These are phyloP conservation scores for Drosophila parabipectinata DNA, from an alignment of 1,140 invertebrate species.

Conservation along the genomic window DNA sequence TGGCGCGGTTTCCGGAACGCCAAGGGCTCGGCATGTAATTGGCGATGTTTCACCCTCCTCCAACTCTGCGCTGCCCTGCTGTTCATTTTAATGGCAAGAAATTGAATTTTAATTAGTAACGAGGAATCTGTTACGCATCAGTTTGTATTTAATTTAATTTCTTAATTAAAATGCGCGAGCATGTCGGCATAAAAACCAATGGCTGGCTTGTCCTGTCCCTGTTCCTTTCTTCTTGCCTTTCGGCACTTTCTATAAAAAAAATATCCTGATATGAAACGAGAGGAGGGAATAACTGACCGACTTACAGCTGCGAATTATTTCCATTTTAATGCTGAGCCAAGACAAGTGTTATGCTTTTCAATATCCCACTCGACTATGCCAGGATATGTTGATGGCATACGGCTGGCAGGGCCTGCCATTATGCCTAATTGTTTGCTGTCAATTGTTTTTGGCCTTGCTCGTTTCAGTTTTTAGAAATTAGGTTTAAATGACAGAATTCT, in stretches of 20 bases:
- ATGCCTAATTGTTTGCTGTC: constrained; percentile 23
- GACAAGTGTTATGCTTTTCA: constrained; percentile 49
- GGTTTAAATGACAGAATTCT: constrained; percentile 8
- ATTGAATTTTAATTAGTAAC: constrained; percentile 83
- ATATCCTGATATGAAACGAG: constrained; percentile 2
- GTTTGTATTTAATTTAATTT: constrained; percentile 83
- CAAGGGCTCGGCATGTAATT: constrained; percentile 71
- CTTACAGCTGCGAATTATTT: constrained; percentile 36
- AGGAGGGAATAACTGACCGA: not conserved
- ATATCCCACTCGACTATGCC: constrained; percentile 17
- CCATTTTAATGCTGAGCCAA: constrained; percentile 42
- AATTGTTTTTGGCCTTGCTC: constrained; percentile 11
- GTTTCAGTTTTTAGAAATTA: not conserved
- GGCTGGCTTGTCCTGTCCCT: constrained; percentile 13
- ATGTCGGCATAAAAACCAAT: constrained; percentile 77
- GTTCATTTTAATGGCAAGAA: constrained; percentile 82
- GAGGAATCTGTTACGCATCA: constrained; percentile 82
- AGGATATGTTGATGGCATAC: not conserved
- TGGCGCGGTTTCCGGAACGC: constrained; percentile 41
- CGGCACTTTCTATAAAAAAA: not conserved
- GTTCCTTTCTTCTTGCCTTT: not conserved
- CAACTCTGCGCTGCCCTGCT: constrained; percentile 23
- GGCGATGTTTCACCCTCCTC: constrained; percentile 54
- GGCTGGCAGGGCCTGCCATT: constrained; percentile 6
- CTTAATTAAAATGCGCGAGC: constrained; percentile 80